phyloP scores from a whole-genome alignment of 2,888 invertebrate species.

The Oscheius onirici region DNA sequence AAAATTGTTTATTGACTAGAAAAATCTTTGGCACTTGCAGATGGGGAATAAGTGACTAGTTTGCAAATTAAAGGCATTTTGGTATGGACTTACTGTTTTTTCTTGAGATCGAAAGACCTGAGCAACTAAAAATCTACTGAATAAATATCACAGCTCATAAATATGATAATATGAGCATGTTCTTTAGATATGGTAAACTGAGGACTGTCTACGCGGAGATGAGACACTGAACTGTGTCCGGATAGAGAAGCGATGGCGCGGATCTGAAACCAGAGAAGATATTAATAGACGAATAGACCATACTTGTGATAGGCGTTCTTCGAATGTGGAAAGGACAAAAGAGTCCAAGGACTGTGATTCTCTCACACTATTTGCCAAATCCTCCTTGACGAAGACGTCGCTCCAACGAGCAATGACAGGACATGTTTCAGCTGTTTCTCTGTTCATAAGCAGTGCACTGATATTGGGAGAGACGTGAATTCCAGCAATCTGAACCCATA shows the following conservation, averaged over 20 bases:
- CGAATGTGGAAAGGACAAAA: slow-evolving; percentile 44
- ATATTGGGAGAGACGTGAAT: slow-evolving; percentile 41
- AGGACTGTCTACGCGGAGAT: slow-evolving; percentile 42
- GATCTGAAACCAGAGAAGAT: background rate
- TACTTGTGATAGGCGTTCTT: slow-evolving; percentile 41
- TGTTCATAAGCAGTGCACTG: slow-evolving; percentile 41
- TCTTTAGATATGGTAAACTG: slow-evolving; percentile 53
- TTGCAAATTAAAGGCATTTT: no score
- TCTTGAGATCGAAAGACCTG: background rate
- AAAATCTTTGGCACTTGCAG: no score
- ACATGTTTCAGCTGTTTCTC: slow-evolving; percentile 36
- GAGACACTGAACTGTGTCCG: slow-evolving; percentile 33
- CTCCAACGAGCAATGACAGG: slow-evolving; percentile 42
- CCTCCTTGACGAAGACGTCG: slow-evolving; percentile 52
- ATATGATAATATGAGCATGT: slow-evolving; percentile 51
- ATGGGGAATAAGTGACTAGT: no score
- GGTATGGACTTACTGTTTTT: no score
- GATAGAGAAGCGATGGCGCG: background rate
- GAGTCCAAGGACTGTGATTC: slow-evolving; percentile 50
- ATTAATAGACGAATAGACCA: background rate
- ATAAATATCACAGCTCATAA: slow-evolving; percentile 42
- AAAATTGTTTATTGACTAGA: no score
- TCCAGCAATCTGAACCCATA: slow-evolving; percentile 50
- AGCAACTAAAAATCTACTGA: slow-evolving; percentile 1
- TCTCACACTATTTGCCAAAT: slow-evolving; percentile 44